These are phyloP conservation scores for Daubentonia madagascariensis DNA, from an alignment of 2,113 vertebrate species.

Conservation along the genomic window DNA sequence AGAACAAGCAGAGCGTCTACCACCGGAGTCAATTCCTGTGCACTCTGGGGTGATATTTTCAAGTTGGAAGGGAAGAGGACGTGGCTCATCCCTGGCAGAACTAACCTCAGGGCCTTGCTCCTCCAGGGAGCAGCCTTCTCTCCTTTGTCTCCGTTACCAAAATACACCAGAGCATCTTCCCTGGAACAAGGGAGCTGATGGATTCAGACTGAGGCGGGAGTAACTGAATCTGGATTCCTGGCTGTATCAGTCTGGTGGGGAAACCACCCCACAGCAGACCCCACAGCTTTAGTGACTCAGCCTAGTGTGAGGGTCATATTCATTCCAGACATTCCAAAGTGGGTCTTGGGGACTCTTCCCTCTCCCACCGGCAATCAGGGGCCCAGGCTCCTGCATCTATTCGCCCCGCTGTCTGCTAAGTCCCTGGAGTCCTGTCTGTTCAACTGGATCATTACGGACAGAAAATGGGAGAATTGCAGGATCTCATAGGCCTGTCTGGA, in stretches of 20 bases:
- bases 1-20: background rate
- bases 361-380: fast-evolving
- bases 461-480: background rate
- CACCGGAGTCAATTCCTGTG: background rate
- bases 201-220: background rate
- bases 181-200: background rate
- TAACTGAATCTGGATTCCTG: background rate
- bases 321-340: background rate
- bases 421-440: background rate
- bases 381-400: fast-evolving
- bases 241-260: background rate
- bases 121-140: background rate
- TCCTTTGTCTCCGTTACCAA: fast-evolving
- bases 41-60: background rate
- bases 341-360: fast-evolving
- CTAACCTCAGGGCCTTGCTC: background rate
- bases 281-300: background rate
- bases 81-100: fast-evolving
- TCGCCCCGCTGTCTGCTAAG: background rate
- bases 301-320: too few relatives aligned
- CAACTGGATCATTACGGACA: background rate
- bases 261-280: background rate
- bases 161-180: background rate
- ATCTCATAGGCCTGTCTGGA: background rate
- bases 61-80: background rate